A percentile compares a stretch with the other conserved stretches of the same genome.
Evolutionary conservation across 2,888 invertebrate genomes (phyloP).

Genomic region (Cerastis rubricosa): DNA sequence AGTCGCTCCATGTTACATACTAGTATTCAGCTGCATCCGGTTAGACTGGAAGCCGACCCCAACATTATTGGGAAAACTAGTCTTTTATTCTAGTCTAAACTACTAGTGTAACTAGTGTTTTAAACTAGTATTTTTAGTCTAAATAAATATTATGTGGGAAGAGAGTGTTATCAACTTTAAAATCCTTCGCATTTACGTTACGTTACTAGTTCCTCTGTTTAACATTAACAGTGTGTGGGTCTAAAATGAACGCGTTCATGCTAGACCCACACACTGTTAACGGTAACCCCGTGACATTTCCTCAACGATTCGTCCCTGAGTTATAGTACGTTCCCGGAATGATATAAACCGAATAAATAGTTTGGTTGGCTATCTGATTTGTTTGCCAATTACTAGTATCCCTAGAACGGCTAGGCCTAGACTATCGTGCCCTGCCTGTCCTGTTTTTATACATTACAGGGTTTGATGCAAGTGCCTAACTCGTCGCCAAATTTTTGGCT

Average conservation of each 20-base stretch:
- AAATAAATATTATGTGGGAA: background rate
- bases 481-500: too few relatives aligned
- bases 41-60: background rate
- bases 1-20: background rate
- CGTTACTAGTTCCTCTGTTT: background rate
- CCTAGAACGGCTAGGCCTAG: background rate
- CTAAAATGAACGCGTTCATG: background rate
- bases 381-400: background rate
- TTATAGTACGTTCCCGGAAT: constrained; percentile 4
- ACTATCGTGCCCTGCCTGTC: too few relatives aligned
- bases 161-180: background rate
- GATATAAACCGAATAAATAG: constrained; percentile 3
- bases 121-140: too few relatives aligned
- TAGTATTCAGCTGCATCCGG: background rate
- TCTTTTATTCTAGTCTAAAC: too few relatives aligned
- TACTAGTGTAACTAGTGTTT: too few relatives aligned
- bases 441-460: too few relatives aligned
- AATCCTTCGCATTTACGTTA: background rate
- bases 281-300: constrained; percentile 33
- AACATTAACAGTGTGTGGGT: too few relatives aligned
- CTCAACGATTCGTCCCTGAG: constrained; percentile 6
- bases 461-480: too few relatives aligned
- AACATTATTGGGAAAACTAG: background rate
- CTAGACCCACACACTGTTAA: background rate
- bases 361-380: constrained; percentile 9